These are phyloP conservation scores for Ypsolopha sequella DNA, from an alignment of 2,888 invertebrate genomes.

Conservation along the genomic window DNA sequence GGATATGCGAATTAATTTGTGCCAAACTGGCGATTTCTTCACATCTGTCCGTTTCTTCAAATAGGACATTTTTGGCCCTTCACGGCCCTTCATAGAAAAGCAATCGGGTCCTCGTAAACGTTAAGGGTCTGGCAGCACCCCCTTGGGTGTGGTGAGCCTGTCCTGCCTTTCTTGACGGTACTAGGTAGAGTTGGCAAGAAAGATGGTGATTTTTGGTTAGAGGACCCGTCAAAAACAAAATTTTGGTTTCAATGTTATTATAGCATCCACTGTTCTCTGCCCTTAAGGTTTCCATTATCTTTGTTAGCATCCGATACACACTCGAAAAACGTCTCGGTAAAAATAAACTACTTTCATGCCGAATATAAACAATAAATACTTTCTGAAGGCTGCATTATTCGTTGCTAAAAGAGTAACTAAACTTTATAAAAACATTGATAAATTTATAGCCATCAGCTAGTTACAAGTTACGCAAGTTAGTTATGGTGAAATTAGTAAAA, in stretches of 20 bases:
- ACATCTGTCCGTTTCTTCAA: constrained; percentile 57
- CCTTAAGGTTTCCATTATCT: no score
- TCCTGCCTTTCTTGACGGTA: constrained; percentile 61
- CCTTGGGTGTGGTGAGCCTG: constrained; percentile 66
- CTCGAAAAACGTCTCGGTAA: no score
- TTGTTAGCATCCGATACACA: no score
- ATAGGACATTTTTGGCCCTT: constrained; percentile 30
- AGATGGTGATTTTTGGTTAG: background rate
- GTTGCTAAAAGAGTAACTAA: no score
- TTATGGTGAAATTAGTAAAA: no score
- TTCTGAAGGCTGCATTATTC: no score
- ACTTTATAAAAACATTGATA: no score
- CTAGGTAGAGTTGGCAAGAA: constrained; percentile 29
- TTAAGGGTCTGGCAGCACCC: constrained; percentile 70
- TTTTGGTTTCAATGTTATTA: constrained; percentile 27
- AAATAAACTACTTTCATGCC: no score
- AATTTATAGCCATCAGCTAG: no score
- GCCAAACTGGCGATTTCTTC: constrained; percentile 7
- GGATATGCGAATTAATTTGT: constrained; percentile 1
- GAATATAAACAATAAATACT: no score
- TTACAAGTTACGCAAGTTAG: no score
- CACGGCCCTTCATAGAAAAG: constrained; percentile 68
- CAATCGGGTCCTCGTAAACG: constrained; percentile 76
- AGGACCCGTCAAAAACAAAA: constrained; percentile 24
- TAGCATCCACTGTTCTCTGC: no score